Evolutionary conservation across 2,888 invertebrate species (phyloP).

Genomic region (Lissonota sp.): DNA sequence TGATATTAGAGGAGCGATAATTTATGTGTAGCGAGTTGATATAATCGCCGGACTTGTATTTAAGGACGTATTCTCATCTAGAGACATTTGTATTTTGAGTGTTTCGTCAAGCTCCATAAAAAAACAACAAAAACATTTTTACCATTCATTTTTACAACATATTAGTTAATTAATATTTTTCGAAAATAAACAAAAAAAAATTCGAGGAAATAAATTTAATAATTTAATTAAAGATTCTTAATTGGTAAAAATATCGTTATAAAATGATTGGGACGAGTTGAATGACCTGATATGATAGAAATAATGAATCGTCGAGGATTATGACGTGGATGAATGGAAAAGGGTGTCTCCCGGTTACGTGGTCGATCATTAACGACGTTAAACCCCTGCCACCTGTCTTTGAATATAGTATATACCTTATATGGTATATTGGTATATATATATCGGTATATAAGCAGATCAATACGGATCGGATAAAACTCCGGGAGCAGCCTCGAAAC

Average conservation of each 20-base stretch:
- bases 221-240: no score
- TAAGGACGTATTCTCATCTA: no score
- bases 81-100: no score
- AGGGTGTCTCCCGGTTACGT: neutral
- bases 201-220: no score
- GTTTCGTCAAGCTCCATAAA: no score
- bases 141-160: neutral
- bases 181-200: no score
- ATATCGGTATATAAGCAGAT: neutral
- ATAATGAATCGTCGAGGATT: conserved; percentile 32
- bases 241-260: no score
- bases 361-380: conserved; percentile 29
- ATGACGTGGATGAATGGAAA: neutral
- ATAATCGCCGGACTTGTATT: no score
- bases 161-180: no score
- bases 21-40: no score
- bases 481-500: neutral
- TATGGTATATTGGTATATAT: neutral
- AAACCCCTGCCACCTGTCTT: conserved; percentile 4
- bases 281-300: conserved; percentile 1
- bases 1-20: conserved; percentile 42
- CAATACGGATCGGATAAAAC: conserved; percentile 4
- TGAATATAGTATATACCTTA: conserved; percentile 33
- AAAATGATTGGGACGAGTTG: no score
- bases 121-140: neutral